Evolutionary conservation across 2,888 invertebrate genomes (phyloP).

Genomic region (Cristatella mucedo): DNA sequence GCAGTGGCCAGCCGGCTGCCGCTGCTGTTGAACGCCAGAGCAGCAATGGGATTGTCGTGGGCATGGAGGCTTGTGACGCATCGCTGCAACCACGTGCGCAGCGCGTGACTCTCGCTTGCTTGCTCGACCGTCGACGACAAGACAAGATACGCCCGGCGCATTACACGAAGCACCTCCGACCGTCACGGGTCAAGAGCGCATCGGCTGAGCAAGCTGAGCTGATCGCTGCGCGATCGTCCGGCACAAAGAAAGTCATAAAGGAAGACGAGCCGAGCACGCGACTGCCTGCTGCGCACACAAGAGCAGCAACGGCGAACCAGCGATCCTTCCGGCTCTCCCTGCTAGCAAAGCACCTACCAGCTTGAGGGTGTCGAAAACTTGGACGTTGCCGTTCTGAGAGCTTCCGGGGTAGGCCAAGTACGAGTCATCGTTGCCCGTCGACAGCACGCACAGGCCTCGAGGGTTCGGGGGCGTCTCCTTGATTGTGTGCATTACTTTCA

Average conservation of each 20-base stretch:
- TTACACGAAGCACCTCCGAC: conserved; percentile 11
- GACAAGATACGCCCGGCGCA: too few species aligned
- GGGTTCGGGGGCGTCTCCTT: conserved; percentile 92
- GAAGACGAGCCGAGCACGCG: too few species aligned
- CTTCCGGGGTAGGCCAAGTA: conserved; percentile 93
- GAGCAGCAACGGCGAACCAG: too few species aligned
- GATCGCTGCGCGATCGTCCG: too few species aligned
- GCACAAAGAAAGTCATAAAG: too few species aligned
- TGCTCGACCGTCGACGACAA: too few species aligned
- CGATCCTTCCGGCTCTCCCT: too few species aligned
- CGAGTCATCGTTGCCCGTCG: conserved; percentile 72
- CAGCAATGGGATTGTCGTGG: conserved; percentile 86
- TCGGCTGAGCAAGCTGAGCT: too few species aligned
- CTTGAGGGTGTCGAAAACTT: conserved; percentile 81
- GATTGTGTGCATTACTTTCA: conserved; percentile 94
- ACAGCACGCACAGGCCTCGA: conserved; percentile 74
- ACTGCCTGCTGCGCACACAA: too few species aligned
- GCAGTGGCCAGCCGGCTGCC: conserved; percentile 49
- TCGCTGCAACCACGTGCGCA: too few species aligned
- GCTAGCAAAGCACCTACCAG: conserved; percentile 48
- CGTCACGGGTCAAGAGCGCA: too few species aligned
- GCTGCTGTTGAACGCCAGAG: conserved; percentile 74
- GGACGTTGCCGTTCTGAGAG: conserved; percentile 78
- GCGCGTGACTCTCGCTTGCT: too few species aligned
- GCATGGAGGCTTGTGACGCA: conserved; percentile 92